Evolutionary conservation across 2,888 invertebrate species (phyloP), one percentile per base, ranked within the genome.

Genomic region (Protophormia terraenovae): DNA sequence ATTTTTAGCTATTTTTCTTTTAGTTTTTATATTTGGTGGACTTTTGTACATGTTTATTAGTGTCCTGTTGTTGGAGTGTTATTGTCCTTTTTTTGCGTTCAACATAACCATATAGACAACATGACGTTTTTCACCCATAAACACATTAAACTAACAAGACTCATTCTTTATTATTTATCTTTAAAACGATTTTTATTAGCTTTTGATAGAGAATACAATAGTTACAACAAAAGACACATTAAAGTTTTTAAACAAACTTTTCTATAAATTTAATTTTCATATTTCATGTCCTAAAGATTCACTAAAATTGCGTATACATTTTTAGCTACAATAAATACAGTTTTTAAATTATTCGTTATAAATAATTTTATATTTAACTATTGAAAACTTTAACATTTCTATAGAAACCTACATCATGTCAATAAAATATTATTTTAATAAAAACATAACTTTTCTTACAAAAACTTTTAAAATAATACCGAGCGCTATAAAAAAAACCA

Each of bases 61-160:
- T 73, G 66, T 76, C 71, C 75, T 76, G 64, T 53, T 77, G 47
- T 62, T 38, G 29, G 29, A 67, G 45, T 24, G 29, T 50, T 67
- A 67, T 64, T 66, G 27, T 73, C 45, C 41, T 55, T 72, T 72
- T 53, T 24, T 24, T 76, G n/a, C n/a, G n/a, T 55, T 60, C 35
- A 27, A 67, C 41, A 85, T 41, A 78, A 67, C 81, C 62, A 82
- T 75, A 83, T 81, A 83, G 83, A 86, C 83, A 81, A 77, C 77
- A 79, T 84, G 86, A 86, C 84, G 73, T 76, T 73, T 78, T 69
- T 75, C 77, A 86, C 77, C 80, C 83, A 88, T 87, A 87, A 88
- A 88, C 87, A 87, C 84, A 85, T 90, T 89, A 89, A 89, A 89
- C 41, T 88, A 90, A 90, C 90, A 90, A 82, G 69, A 53, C 69